Conservation (phyloP, 2,888 invertebrate species). For the Folsomia manolachei region DNA sequence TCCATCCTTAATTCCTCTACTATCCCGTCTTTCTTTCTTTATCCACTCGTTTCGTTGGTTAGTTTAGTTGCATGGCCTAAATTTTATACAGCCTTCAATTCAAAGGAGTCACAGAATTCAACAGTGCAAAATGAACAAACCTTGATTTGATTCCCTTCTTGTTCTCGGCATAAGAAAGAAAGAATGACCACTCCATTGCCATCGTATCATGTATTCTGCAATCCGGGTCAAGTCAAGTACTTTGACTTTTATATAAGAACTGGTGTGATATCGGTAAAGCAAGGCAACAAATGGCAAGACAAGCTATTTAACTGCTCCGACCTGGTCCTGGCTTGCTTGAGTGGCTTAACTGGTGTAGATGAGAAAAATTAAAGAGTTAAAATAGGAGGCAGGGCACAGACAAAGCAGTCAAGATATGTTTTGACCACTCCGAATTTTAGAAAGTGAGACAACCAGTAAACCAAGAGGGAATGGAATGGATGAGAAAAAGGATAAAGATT, state of each 20-base stretch:
- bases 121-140: neutral
- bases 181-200: neutral
- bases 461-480: neutral
- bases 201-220: neutral
- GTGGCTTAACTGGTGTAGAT: no score
- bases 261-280: no score
- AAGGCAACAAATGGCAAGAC: no score
- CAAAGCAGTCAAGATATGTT: no score
- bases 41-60: neutral
- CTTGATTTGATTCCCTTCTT: neutral
- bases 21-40: neutral
- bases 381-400: no score
- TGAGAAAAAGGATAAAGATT: neutral
- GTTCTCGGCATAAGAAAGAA: neutral
- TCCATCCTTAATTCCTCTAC: neutral
- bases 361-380: no score
- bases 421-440: neutral
- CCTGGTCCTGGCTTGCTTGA: no score
- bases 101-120: neutral
- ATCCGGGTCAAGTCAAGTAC: neutral
- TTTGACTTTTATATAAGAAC: no score
- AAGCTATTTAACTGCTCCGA: no score
- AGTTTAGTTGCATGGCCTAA: neutral
- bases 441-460: no score
- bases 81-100: no score